Base-by-base conservation (phyloP, 2,888 invertebrate genomes). In the Lepidonotus clava region DNA sequence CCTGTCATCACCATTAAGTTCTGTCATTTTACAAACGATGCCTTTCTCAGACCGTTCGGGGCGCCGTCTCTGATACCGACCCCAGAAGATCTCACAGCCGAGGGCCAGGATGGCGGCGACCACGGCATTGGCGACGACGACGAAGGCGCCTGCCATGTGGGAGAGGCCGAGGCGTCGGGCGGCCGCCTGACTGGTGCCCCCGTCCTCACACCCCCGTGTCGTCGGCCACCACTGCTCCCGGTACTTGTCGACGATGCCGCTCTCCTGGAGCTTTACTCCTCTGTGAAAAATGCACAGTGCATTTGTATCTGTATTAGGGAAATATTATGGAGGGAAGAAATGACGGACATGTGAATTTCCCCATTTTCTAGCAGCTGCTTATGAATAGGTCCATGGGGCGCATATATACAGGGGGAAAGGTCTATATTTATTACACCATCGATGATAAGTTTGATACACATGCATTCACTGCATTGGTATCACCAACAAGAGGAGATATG, bases 241-340 rank as follows among this genome's bases (percentile, higher is more conserved):
- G 71, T 71, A 71, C 71, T 36, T 71, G 71, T 32, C 71, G 14
- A 71, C 71, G 2, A 71, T 32, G 14, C 71, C 71, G 34, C 38
- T 71, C 38, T 71, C 71, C 71, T 71, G 71, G 32, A 71, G 71
- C 14, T 36, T 32, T 5, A 71, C 71, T 8, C 71, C 71, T 5
- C 71, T 71, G 21, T 11, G 71, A 11, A 36, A 36, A 32, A 71
- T 5, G 14, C 18, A 32, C 18, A n/a, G n/a, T n/a, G n/a, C n/a
- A n/a, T n/a, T n/a, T n/a, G n/a, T n/a, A n/a, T n/a, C n/a, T n/a
- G n/a, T n/a, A n/a, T n/a, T n/a, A n/a, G n/a, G n/a, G n/a, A n/a
- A n/a, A n/a, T n/a, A n/a, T n/a, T n/a, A n/a, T n/a, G n/a, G n/a
- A n/a, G n/a, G n/a, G n/a, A n/a, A n/a, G n/a, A n/a, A n/a, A n/a